These are phyloP conservation scores for Chaitophorus viminalis DNA, from an alignment of 2,888 invertebrate species.

Conservation along the genomic window DNA sequence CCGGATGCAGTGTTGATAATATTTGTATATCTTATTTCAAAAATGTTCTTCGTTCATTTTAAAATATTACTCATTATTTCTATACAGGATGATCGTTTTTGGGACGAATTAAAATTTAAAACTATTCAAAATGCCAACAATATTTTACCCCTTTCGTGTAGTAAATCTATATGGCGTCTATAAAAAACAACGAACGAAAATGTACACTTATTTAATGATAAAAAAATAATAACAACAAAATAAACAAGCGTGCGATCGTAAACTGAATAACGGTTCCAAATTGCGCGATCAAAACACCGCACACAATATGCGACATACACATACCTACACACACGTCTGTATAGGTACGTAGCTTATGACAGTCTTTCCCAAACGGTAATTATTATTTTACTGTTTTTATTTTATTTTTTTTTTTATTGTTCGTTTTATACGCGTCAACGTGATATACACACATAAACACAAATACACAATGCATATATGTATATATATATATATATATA, in stretches of 20 bases:
- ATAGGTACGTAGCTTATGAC: slow-evolving; percentile 19
- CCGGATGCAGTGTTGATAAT: too few relatives aligned
- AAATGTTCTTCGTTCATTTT: too few relatives aligned
- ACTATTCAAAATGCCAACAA: too few relatives aligned
- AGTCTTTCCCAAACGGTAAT: slow-evolving; percentile 30
- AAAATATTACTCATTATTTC: too few relatives aligned
- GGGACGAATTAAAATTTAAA: too few relatives aligned
- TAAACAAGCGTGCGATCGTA: slow-evolving; percentile 36
- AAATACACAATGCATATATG: neutral
- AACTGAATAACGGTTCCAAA: slow-evolving; percentile 51
- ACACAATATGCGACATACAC: too few relatives aligned
- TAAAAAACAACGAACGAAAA: neutral
- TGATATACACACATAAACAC: neutral
- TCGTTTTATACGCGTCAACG: neutral
- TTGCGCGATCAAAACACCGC: neutral
- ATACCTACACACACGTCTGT: slow-evolving; percentile 13
- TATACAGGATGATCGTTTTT: too few relatives aligned
- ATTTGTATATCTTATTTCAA: too few relatives aligned
- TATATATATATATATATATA: neutral
- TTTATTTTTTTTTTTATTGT: slow-evolving; percentile 9
- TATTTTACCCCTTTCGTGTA: too few relatives aligned
- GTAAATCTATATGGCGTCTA: neutral
- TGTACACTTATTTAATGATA: neutral
- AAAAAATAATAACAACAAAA: slow-evolving; percentile 2
- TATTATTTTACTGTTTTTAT: slow-evolving; percentile 34